Percentiles rank a stretch among this genome's conserved stretches.
Conservation (phyloP, 1,140 invertebrate genomes). For the Temnothorax nylanderi region DNA sequence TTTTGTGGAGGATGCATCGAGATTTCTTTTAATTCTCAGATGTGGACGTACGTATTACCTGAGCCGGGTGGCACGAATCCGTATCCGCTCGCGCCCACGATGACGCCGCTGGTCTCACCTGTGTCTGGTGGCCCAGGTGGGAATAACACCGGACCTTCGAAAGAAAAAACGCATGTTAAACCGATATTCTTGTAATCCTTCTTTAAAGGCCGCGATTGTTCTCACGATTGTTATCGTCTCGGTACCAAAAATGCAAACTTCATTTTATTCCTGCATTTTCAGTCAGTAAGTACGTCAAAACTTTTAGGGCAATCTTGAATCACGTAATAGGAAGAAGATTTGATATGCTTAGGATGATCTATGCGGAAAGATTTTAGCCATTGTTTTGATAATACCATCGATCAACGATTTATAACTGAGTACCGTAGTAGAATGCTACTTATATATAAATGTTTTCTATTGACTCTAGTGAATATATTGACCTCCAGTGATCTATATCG, state of each 20-base stretch:
- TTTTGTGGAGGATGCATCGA: neutral
- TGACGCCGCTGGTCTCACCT: slow-evolving; percentile 89
- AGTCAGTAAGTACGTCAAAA: neutral
- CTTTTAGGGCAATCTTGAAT: neutral
- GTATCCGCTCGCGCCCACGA: slow-evolving; percentile 90
- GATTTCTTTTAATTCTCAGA: slow-evolving; percentile 27
- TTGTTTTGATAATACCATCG: slow-evolving; percentile 18
- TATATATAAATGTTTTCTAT: neutral
- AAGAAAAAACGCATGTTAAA: slow-evolving; percentile 14
- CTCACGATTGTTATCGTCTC: slow-evolving; percentile 1
- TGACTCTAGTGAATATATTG: neutral
- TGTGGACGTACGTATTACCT: slow-evolving; percentile 80
- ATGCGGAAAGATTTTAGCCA: neutral
- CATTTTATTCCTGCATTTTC: neutral
- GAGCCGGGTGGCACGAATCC: slow-evolving; percentile 90
- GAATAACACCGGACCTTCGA: slow-evolving; percentile 90
- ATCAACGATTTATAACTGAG: slow-evolving; percentile 13
- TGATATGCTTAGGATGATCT: neutral
- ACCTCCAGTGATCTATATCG: neutral
- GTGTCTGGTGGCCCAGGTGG: slow-evolving; percentile 88
- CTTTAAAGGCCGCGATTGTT: neutral
- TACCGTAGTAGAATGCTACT: neutral
- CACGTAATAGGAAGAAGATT: neutral
- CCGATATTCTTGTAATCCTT: neutral
- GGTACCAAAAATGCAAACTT: neutral